Conservation (phyloP, 2,113 vertebrate species). For the Pipa parva region DNA sequence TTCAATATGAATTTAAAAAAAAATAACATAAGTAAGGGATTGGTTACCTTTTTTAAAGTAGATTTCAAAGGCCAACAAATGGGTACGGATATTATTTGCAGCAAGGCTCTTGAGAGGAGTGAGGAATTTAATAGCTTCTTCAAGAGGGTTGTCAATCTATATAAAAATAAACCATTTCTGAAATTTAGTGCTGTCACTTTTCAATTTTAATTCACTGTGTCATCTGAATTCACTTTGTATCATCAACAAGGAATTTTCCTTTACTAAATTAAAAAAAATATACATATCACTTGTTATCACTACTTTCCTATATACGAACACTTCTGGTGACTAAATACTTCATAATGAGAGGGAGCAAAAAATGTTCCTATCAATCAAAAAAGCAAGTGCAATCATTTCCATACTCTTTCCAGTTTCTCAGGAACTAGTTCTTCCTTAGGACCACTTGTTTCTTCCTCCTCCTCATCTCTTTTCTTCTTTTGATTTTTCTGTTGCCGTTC, state of each 20-base stretch:
- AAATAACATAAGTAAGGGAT: conserved; percentile 28
- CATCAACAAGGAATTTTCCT: too few relatives aligned
- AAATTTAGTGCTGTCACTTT: too few relatives aligned
- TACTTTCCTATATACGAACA: too few relatives aligned
- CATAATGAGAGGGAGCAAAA: too few relatives aligned
- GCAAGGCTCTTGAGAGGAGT: conserved; percentile 70
- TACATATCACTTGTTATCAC: too few relatives aligned
- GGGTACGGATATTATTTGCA: conserved; percentile 68
- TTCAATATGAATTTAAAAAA: conserved; percentile 10
- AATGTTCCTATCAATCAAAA: too few relatives aligned
- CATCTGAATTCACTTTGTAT: too few relatives aligned
- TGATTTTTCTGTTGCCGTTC: conserved; percentile 68
- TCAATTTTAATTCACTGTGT: too few relatives aligned
- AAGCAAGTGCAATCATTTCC: too few relatives aligned
- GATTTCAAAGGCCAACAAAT: conserved; percentile 75
- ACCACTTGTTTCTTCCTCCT: conserved; percentile 66
- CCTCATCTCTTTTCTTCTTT: conserved; percentile 70
- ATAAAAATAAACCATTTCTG: conserved; percentile 41
- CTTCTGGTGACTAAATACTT: too few relatives aligned
- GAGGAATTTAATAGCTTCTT: conserved; percentile 75
- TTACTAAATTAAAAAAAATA: too few relatives aligned
- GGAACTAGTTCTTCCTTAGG: conserved; percentile 69
- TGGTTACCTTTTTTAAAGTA: conserved; percentile 79
- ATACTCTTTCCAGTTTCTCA: conserved; percentile 74
- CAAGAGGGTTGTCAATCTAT: conserved; percentile 71